phyloP scores from a whole-genome alignment of 1,140 invertebrate species.

The Physella acuta region DNA sequence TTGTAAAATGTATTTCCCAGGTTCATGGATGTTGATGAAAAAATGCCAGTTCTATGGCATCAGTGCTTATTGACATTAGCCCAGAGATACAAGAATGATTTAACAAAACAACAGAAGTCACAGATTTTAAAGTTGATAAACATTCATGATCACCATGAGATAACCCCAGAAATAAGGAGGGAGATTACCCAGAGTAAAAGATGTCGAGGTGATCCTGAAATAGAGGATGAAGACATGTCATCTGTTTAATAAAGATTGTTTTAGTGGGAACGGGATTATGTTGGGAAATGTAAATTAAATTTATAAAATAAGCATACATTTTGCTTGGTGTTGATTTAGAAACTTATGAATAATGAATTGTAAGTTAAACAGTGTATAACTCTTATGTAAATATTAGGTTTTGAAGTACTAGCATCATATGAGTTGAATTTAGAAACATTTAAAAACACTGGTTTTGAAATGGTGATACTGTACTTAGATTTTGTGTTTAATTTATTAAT shows the following conservation, averaged over 20 bases:
- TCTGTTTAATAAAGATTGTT: neutral
- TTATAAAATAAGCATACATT: no score
- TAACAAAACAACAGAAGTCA: conserved; percentile 89
- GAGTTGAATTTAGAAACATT: no score
- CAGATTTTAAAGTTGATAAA: conserved; percentile 77
- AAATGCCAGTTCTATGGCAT: conserved; percentile 95
- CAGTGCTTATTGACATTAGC: conserved; percentile 91
- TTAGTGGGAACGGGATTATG: neutral
- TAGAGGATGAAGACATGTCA: conserved; percentile 18
- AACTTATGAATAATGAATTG: no score
- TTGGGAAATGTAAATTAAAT: neutral
- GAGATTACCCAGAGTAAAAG: conserved; percentile 62
- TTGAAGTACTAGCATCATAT: no score
- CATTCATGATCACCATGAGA: conserved; percentile 77
- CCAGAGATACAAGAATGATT: conserved; percentile 92
- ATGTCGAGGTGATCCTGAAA: conserved; percentile 19
- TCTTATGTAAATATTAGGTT: no score
- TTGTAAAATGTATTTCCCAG: conserved; percentile 68
- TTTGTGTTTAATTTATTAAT: no score
- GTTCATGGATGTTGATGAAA: conserved; percentile 79
- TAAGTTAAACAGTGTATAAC: no score
- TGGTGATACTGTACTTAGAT: no score
- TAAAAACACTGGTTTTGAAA: no score
- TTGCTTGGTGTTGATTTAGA: no score
- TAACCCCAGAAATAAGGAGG: conserved; percentile 82